These are phyloP conservation scores for Eurystomus gularis DNA, from an alignment of 2,113 vertebrate species.

Conservation along the genomic window DNA sequence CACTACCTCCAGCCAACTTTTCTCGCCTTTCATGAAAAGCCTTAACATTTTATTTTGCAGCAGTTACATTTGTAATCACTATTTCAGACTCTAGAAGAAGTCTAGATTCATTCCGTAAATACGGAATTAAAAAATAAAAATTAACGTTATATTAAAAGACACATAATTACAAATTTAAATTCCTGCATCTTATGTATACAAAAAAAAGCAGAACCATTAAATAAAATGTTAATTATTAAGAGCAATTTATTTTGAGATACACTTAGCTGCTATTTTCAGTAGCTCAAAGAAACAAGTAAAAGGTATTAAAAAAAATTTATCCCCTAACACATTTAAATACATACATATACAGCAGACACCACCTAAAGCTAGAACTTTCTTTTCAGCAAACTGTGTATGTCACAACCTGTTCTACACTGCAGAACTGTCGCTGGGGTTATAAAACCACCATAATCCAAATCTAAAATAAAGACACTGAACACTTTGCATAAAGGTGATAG, in stretches of 20 bases:
- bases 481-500: not conserved
- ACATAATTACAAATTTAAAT: not conserved
- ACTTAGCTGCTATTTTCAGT: not conserved
- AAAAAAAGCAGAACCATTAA: not conserved
- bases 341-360: not conserved
- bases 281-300: not conserved
- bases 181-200: not conserved
- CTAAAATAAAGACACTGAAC: not conserved
- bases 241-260: not conserved
- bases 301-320: not conserved
- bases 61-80: not conserved
- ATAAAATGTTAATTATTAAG: not conserved
- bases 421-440: slow-evolving; percentile 34
- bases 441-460: slow-evolving; percentile 26
- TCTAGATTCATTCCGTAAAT: not conserved
- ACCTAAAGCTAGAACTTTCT: slow-evolving; percentile 62
- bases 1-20: slow-evolving; percentile 8
- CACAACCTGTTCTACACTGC: slow-evolving; percentile 30
- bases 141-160: not conserved
- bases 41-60: not conserved
- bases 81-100: not conserved
- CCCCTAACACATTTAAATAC: not conserved
- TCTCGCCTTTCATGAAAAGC: not conserved
- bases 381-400: slow-evolving; percentile 31
- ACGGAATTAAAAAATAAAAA: not conserved